phyloP scores from a whole-genome alignment of 2,113 vertebrate genomes.

The Psittacula cyanocephala region DNA sequence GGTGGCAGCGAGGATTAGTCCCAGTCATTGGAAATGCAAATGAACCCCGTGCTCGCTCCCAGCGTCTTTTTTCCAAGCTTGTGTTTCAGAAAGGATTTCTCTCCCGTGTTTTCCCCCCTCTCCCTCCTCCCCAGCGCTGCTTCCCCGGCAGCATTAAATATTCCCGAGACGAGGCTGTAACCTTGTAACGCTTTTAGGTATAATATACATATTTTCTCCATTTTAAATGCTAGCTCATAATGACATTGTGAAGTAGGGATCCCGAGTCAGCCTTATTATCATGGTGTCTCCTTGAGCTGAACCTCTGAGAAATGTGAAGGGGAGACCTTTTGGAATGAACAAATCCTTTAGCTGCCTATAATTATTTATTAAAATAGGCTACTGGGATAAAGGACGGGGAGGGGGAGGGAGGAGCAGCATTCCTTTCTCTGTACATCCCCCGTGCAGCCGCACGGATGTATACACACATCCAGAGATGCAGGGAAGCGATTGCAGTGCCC shows the following conservation, averaged over 20 bases:
- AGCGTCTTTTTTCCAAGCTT: constrained; percentile 5
- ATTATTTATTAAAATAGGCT: constrained; percentile 79
- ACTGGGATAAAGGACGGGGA: constrained; percentile 52
- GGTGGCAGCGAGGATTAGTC: constrained; percentile 32
- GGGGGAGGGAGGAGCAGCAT: constrained; percentile 60
- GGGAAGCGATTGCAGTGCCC: not conserved
- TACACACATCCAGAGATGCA: not conserved
- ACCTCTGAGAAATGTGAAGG: constrained; percentile 73
- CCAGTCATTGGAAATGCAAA: constrained; percentile 63
- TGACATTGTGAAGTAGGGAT: constrained; percentile 74
- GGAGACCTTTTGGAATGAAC: constrained; percentile 74
- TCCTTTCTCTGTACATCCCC: not conserved
- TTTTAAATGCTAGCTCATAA: constrained; percentile 74
- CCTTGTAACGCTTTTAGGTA: constrained; percentile 75
- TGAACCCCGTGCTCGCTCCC: not conserved
- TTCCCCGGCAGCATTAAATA: constrained; percentile 42
- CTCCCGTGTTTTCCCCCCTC: not conserved
- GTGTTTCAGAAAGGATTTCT: constrained; percentile 48
- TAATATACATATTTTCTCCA: constrained; percentile 60
- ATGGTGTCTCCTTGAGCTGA: constrained; percentile 74
- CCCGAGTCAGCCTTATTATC: constrained; percentile 72
- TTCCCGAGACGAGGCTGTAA: constrained; percentile 59
- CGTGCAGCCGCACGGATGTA: not conserved
- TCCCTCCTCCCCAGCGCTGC: not conserved
- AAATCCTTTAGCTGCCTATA: constrained; percentile 75